Evolutionary conservation across 1,140 invertebrate genomes (phyloP).

Genomic region (Lordiphosa mommai): DNA sequence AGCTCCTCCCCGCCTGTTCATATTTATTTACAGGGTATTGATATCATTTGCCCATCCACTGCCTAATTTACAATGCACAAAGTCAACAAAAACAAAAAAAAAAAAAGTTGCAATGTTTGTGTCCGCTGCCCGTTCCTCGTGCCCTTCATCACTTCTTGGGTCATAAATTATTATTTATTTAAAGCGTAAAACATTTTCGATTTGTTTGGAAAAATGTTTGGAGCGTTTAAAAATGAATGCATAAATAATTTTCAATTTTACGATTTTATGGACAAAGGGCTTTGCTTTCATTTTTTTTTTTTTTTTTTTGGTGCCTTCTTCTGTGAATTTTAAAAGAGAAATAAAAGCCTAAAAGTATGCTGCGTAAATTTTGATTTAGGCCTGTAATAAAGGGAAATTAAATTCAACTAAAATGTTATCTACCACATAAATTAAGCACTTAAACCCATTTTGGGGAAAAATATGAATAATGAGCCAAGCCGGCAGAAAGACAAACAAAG

Average conservation of each 20-base stretch:
- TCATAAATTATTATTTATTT: constrained; percentile 55
- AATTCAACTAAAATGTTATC: constrained; percentile 11
- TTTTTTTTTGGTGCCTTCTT: neutral
- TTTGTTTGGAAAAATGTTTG: constrained; percentile 8
- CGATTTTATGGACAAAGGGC: neutral
- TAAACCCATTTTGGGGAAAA: constrained; percentile 5
- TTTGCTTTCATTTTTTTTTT: neutral
- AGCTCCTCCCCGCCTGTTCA: no score
- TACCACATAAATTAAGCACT: constrained; percentile 59
- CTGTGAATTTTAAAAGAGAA: constrained; percentile 33
- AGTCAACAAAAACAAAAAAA: constrained; percentile 11
- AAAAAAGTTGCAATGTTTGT: constrained; percentile 20
- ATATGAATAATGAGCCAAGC: constrained; percentile 27
- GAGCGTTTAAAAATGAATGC: constrained; percentile 17
- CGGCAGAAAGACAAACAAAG: constrained; percentile 43
- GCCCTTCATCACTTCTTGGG: neutral
- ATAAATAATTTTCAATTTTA: constrained; percentile 18
- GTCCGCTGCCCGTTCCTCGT: neutral
- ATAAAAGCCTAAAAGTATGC: no score
- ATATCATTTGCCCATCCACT: neutral
- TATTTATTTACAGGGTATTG: neutral
- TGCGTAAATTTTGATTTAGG: no score
- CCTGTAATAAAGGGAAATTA: neutral
- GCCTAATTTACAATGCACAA: constrained; percentile 13
- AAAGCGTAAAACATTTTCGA: constrained; percentile 23